Evolutionary conservation across 2,888 invertebrate species (phyloP).

Genomic region (Drosophila colorata): DNA sequence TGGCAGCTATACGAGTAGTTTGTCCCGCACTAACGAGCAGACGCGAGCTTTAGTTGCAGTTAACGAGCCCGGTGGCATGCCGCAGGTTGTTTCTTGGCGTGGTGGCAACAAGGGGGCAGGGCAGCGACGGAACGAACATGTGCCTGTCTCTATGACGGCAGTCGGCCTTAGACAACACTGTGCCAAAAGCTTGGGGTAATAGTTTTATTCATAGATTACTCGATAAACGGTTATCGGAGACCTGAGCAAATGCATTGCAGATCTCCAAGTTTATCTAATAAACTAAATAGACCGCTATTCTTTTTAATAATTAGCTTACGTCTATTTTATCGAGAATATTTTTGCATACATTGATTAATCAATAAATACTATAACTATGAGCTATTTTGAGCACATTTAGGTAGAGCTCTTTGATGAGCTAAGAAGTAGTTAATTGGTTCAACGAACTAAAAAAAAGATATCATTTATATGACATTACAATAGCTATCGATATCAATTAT

Average conservation of each 20-base stretch:
- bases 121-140: neutral
- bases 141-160: neutral
- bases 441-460: no score
- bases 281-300: no score
- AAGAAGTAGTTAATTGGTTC: no score
- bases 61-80: constrained; percentile 58
- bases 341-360: neutral
- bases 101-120: no score
- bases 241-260: neutral
- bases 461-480: no score
- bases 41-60: constrained; percentile 71
- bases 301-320: no score
- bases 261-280: no score
- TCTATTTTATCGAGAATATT: no score
- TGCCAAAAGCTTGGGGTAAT: neutral
- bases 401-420: no score
- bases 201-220: neutral
- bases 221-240: neutral
- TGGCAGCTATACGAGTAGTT: constrained; percentile 27
- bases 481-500: no score
- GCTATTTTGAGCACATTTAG: no score
- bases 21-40: constrained; percentile 45
- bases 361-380: neutral
- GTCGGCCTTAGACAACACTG: neutral
- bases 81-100: constrained; percentile 30